These are phyloP conservation scores for Amyelois transitella DNA, from an alignment of 1,140 invertebrate genomes.

Conservation along the genomic window DNA sequence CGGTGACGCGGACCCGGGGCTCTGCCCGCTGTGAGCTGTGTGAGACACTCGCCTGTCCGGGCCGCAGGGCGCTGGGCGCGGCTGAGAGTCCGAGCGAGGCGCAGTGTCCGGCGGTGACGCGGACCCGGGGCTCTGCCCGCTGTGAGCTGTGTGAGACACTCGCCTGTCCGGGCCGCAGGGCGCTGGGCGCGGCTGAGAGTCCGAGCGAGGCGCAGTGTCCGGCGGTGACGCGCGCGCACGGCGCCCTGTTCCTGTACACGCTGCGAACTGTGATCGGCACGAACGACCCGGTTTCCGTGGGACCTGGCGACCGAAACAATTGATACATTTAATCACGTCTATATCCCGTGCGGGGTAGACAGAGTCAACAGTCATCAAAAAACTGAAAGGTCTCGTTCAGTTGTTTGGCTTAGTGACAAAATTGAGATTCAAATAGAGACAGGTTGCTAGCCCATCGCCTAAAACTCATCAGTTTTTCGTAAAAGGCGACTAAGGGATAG, in stretches of 20 bases:
- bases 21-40: background rate
- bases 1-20: background rate
- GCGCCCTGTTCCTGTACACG: constrained; percentile 92
- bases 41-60: background rate
- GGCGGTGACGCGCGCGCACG: constrained; percentile 89
- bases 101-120: too few relatives aligned
- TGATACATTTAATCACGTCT: background rate
- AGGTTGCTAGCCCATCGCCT: too few relatives aligned
- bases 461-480: too few relatives aligned
- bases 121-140: background rate
- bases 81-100: background rate
- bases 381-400: too few relatives aligned
- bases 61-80: too few relatives aligned
- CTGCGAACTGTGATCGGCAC: constrained; percentile 85
- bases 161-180: background rate
- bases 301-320: constrained; percentile 75
- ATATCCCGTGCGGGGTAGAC: too few relatives aligned
- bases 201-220: constrained; percentile 94
- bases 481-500: too few relatives aligned
- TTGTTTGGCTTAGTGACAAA: too few relatives aligned
- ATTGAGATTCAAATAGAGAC: too few relatives aligned
- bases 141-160: background rate
- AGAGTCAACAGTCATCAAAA: too few relatives aligned
- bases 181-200: constrained; percentile 54
- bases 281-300: constrained; percentile 89